phyloP scores from a whole-genome alignment of 1,140 invertebrate genomes.

The Bombus superbus region DNA sequence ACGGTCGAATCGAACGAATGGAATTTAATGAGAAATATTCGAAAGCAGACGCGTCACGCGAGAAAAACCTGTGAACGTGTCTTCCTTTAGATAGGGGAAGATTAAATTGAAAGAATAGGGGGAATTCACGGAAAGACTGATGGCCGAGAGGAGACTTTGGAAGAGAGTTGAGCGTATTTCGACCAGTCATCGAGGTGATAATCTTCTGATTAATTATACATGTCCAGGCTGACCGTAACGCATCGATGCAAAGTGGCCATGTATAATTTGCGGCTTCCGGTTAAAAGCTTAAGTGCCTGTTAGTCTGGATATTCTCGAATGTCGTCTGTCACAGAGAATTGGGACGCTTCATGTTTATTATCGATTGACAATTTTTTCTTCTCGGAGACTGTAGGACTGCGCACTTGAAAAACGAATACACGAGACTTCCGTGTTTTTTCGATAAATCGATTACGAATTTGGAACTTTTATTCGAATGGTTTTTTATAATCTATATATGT shows the following conservation, averaged over 20 bases:
- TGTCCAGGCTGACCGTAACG: background rate
- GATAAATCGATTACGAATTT: background rate
- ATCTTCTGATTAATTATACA: background rate
- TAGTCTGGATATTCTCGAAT: background rate
- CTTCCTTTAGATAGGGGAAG: too few relatives aligned
- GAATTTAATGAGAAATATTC: too few relatives aligned
- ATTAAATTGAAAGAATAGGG: background rate
- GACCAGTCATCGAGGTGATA: too few relatives aligned
- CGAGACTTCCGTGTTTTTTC: too few relatives aligned
- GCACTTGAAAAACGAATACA: background rate
- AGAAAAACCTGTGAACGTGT: too few relatives aligned
- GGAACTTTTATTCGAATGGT: too few relatives aligned
- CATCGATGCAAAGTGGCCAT: background rate
- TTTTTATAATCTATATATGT: too few relatives aligned
- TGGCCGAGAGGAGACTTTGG: too few relatives aligned
- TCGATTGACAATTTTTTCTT: background rate
- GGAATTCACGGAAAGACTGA: background rate
- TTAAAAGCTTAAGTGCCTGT: background rate
- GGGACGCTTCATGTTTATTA: background rate
- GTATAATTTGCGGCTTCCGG: constrained; percentile 5
- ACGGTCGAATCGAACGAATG: too few relatives aligned
- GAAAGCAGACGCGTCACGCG: too few relatives aligned
- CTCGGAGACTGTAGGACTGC: background rate
- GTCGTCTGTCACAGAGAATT: background rate
- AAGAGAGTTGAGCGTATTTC: background rate